Percentiles rank a stretch among this genome's conserved stretches.
Evolutionary conservation across 2,113 vertebrate genomes (phyloP).

Genomic region (Herpailurus yagouaroundi): DNA sequence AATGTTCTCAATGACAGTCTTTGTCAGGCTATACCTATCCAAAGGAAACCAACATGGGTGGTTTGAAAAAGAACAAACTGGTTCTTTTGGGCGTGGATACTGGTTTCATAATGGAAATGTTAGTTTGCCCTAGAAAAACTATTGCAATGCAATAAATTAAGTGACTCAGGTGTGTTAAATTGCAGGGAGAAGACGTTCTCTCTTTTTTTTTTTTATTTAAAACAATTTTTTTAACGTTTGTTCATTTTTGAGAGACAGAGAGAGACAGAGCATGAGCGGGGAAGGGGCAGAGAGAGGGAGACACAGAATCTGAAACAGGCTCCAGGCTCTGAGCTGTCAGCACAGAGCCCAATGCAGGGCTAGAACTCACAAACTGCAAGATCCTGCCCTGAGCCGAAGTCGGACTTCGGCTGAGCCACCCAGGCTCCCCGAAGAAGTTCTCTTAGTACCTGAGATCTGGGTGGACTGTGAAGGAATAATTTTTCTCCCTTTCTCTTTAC

Average conservation of each 20-base stretch:
- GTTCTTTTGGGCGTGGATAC: constrained; percentile 53
- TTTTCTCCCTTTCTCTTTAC: background rate
- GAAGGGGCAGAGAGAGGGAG: no score
- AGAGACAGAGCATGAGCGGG: no score
- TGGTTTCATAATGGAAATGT: constrained; percentile 50
- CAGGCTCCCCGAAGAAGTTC: background rate
- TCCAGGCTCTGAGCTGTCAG: no score
- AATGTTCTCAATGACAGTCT: background rate
- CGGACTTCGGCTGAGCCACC: no score
- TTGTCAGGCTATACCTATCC: background rate
- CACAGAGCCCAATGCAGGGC: no score
- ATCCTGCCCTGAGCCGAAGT: no score
- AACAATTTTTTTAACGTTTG: no score
- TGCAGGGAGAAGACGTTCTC: background rate
- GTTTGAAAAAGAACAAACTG: constrained; percentile 42
- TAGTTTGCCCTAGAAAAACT: constrained; percentile 55
- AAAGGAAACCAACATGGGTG: background rate
- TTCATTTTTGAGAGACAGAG: no score
- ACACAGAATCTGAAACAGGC: no score
- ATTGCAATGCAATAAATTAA: background rate
- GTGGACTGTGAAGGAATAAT: background rate
- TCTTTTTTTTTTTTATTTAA: no score
- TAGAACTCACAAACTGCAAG: no score
- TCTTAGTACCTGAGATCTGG: background rate
- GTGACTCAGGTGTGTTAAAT: constrained; percentile 1